Conservation (phyloP, 2,888 invertebrate species). For the Ophion obscuratus region DNA sequence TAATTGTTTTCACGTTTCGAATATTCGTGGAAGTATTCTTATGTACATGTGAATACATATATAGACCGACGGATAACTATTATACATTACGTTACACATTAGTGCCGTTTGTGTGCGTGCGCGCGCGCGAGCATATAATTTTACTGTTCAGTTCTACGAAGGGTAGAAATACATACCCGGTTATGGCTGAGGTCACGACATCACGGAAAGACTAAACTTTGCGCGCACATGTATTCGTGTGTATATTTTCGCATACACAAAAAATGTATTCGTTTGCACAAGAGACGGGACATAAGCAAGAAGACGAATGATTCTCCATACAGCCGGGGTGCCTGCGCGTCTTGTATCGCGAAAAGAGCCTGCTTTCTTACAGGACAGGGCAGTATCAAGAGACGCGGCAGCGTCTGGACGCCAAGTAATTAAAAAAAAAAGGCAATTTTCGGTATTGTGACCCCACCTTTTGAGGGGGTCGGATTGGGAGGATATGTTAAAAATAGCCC, state of each 20-base stretch:
- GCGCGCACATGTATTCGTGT: constrained; percentile 22
- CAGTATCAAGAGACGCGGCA: neutral
- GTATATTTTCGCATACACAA: constrained; percentile 10
- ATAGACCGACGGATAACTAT: no score
- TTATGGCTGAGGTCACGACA: constrained; percentile 44
- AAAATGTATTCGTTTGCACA: neutral
- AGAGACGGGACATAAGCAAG: neutral
- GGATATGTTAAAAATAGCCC: no score
- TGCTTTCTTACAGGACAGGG: neutral
- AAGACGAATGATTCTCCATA: neutral
- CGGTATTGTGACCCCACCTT: no score
- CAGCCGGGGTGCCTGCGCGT: no score
- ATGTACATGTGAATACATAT: neutral
- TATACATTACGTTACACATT: neutral
- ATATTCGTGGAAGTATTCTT: neutral
- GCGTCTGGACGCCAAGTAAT: no score
- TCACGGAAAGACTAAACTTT: constrained; percentile 44
- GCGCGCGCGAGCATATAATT: neutral
- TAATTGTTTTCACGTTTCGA: neutral
- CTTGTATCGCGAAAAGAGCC: neutral
- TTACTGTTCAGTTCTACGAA: constrained; percentile 19
- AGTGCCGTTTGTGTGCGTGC: no score
- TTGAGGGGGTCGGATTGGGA: no score
- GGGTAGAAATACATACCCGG: constrained; percentile 9
- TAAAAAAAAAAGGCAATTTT: no score